A percentile compares a stretch with the other conserved stretches of the same genome.
Evolutionary conservation across 1,140 invertebrate species (phyloP).

Genomic region (Apis cerana): DNA sequence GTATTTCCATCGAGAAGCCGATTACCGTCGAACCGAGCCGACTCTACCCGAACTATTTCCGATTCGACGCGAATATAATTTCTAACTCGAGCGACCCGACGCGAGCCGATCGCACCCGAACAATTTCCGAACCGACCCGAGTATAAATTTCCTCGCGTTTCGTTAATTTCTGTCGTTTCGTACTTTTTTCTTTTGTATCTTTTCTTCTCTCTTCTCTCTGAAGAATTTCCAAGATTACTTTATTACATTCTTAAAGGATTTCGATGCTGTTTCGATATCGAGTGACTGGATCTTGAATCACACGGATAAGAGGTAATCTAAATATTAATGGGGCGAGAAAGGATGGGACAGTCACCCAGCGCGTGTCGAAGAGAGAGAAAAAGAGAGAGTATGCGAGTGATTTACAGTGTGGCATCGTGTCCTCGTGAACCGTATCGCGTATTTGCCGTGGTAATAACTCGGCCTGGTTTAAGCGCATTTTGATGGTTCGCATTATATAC

Average conservation of each 20-base stretch:
- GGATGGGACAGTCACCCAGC: not conserved
- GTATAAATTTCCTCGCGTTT: not conserved
- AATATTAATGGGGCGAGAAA: constrained; percentile 40
- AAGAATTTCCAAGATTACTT: too few species aligned
- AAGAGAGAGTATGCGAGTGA: constrained; percentile 1
- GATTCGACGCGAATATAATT: too few species aligned
- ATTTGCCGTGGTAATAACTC: constrained; percentile 43
- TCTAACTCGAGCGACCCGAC: too few species aligned
- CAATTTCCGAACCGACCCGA: too few species aligned
- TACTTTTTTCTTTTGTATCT: not conserved
- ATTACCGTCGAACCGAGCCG: too few species aligned
- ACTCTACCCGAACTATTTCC: too few species aligned
- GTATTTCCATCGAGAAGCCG: too few species aligned
- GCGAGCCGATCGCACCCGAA: too few species aligned
- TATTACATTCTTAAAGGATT: not conserved
- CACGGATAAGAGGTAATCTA: constrained; percentile 5
- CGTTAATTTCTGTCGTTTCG: not conserved
- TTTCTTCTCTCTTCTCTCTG: not conserved
- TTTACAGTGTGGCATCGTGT: constrained; percentile 38
- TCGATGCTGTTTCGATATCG: not conserved
- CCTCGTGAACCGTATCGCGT: constrained; percentile 37
- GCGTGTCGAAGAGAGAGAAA: not conserved
- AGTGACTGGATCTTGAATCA: not conserved
- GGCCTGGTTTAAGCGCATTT: constrained; percentile 33
- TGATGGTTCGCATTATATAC: constrained; percentile 42